A percentile compares a stretch with the other conserved stretches of the same genome.
phyloP scores from a whole-genome alignment of 2,113 vertebrate species.

The Paracanthobrama guichenoti region DNA sequence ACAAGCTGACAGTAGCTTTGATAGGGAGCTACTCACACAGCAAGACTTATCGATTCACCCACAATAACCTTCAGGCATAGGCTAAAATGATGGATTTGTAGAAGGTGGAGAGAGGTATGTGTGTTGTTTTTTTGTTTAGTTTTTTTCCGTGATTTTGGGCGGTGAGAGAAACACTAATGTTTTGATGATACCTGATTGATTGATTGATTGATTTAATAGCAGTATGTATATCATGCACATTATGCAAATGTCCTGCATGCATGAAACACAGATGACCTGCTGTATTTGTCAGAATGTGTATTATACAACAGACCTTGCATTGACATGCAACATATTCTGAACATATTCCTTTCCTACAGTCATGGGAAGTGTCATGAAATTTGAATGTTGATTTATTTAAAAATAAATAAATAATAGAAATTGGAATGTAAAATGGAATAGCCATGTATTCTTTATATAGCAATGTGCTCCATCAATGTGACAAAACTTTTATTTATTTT shows the following conservation, averaged over 20 bases:
- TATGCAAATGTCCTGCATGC: not conserved
- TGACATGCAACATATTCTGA: not conserved
- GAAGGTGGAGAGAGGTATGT: conserved; percentile 29
- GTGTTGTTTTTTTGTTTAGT: not conserved
- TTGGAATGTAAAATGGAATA: too few relatives aligned
- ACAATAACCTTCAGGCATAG: conserved; percentile 53
- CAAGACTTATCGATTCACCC: conserved; percentile 54
- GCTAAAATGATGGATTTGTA: conserved; percentile 57
- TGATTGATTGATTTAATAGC: too few relatives aligned
- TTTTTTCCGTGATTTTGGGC: not conserved
- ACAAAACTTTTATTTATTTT: not conserved
- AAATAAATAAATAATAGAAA: too few relatives aligned
- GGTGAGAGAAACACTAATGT: not conserved
- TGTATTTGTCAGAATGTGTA: not conserved
- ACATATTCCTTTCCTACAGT: too few relatives aligned
- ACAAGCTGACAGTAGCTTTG: conserved; percentile 26
- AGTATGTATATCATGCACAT: too few relatives aligned
- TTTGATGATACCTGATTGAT: not conserved
- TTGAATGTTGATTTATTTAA: not conserved
- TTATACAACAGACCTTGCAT: not conserved
- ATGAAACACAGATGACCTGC: not conserved
- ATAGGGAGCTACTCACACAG: conserved; percentile 41
- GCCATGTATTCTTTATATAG: too few relatives aligned
- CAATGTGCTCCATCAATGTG: too few relatives aligned
- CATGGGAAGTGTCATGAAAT: not conserved